A percentile compares a stretch with the other conserved stretches of the same genome.
phyloP scores from a whole-genome alignment of 2,797 vertebrate species.

The Catamblyrhynchus diadema region DNA sequence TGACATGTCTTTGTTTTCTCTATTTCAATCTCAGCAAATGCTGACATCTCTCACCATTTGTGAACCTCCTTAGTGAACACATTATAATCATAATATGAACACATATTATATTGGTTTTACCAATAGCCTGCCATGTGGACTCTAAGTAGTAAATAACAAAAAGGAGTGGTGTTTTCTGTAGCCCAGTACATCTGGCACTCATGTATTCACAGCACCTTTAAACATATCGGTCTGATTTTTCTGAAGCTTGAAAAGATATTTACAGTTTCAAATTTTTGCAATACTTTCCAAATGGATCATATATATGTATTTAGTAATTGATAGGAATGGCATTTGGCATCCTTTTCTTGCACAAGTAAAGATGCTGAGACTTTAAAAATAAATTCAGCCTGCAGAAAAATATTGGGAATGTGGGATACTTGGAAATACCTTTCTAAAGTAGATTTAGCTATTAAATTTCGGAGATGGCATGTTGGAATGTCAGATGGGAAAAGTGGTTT shows the following conservation, averaged over 20 bases:
- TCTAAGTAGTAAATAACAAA: neutral
- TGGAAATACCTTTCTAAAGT: neutral
- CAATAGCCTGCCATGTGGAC: neutral
- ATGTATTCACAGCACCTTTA: slow-evolving; percentile 14
- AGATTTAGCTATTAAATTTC: neutral
- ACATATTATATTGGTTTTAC: neutral
- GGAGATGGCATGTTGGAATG: slow-evolving; percentile 17
- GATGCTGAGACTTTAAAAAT: slow-evolving; percentile 30
- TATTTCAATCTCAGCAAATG: neutral
- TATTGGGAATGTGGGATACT: neutral
- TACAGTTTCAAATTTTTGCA: slow-evolving; percentile 40
- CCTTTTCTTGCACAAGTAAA: slow-evolving; percentile 20
- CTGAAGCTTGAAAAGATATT: slow-evolving; percentile 28
- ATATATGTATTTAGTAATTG: neutral
- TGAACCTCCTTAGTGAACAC: neutral
- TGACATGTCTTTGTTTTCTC: neutral
- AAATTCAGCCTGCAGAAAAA: slow-evolving; percentile 11
- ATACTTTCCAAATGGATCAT: slow-evolving; percentile 38
- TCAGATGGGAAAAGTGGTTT: neutral
- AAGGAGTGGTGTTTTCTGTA: neutral
- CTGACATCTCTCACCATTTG: neutral
- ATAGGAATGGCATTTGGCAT: slow-evolving; percentile 1
- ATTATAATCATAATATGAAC: neutral
- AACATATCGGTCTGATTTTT: slow-evolving; percentile 6
- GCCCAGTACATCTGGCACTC: neutral